phyloP scores from a whole-genome alignment of 2,113 vertebrate genomes.

The Ceyx cyanopectus region DNA sequence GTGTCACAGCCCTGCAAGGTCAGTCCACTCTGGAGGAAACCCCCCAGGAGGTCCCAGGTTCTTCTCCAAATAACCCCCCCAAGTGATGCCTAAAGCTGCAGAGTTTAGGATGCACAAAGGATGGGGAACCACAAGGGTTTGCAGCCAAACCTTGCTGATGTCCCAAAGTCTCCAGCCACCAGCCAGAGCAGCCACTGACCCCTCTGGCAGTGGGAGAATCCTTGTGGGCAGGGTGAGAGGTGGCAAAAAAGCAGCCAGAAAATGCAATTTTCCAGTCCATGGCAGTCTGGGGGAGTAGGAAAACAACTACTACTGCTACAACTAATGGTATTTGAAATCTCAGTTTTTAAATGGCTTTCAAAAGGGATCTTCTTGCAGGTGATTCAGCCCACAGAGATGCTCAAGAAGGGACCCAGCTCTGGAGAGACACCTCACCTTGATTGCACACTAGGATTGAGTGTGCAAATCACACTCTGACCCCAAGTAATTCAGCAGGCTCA shows the following conservation, averaged over 20 bases:
- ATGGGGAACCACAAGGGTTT: background rate
- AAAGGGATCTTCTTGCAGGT: background rate
- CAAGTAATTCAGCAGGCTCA: background rate
- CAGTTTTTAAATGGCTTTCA: background rate
- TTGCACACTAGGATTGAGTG: fast-evolving
- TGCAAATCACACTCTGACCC: background rate
- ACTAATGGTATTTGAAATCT: background rate
- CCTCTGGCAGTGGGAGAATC: fast-evolving
- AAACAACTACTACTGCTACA: background rate
- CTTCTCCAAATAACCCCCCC: background rate
- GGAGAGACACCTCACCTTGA: fast-evolving
- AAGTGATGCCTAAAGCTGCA: too few species aligned
- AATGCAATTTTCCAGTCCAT: background rate
- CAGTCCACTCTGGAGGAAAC: background rate
- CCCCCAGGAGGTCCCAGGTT: fast-evolving
- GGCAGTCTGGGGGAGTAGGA: too few species aligned
- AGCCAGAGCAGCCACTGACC: fast-evolving
- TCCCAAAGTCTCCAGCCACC: background rate
- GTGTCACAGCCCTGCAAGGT: background rate
- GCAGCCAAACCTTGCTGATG: background rate
- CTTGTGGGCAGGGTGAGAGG: background rate
- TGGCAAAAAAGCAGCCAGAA: background rate
- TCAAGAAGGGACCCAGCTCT: background rate
- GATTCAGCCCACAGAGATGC: background rate
- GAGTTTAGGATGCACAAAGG: background rate